Evolutionary conservation across 2,888 invertebrate species (phyloP), one percentile per base, ranked within the genome.

Genomic region (Pheosia gnoma): DNA sequence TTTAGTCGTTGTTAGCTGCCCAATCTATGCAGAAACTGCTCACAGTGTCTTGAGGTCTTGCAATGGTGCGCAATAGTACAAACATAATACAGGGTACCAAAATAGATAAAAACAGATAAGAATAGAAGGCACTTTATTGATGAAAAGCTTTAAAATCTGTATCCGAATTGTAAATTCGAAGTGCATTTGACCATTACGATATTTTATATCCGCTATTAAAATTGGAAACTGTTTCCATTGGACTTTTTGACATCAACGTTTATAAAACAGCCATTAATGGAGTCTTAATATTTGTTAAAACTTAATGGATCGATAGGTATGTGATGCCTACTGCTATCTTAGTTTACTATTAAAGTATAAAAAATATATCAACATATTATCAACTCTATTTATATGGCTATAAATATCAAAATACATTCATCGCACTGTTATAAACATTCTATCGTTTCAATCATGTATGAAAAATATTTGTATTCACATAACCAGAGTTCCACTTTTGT

Each of bases 401-500:
- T 2, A 41, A 8, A 2, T 45, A 10, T 10, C 9, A 9, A 45
- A 8, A 4, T 9, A 9, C 10, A 11, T 45, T 10, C 10, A 4
- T 45, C 10, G 8, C 11, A 10, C 45, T 45, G 8, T 45, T 41
- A 41, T 3, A 45, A 9, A 45, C 45, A 45, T 45, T 45, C 10
- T 45, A 45, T 7, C 45, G 45, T 45, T 10, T 10, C 45, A 45
- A 45, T 39, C 7, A 39, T 39, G 7, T 39, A 39, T 39, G 0
- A 6, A 43, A n/a, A 47, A 47, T n/a, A n/a, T 47, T 47, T 4
- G n/a, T 47, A 74, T 75, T 74, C 66, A 64, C 63, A 58, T 62
- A 65, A 60, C 60, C 64, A 62, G 64, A 62, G 63, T 61, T 60
- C 55, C 53, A 60, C 61, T 66, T 66, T 67, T 66, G 69, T 66